phyloP scores from a whole-genome alignment of 2,113 vertebrate species.

The Casuarius casuarius region DNA sequence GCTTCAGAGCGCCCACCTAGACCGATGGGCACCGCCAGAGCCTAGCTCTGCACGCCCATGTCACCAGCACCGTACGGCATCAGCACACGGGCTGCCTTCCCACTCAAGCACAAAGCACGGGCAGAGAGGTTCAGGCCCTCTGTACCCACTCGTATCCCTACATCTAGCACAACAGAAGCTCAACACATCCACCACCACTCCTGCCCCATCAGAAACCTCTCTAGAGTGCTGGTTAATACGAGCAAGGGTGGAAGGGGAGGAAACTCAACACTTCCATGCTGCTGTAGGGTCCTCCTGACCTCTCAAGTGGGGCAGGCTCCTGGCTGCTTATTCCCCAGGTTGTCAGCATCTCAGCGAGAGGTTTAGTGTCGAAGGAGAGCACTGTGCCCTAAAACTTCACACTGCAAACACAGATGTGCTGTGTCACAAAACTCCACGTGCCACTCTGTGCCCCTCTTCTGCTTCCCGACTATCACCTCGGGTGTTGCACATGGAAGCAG shows the following conservation, averaged over 20 bases:
- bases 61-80: too few species aligned
- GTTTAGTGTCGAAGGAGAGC: too few species aligned
- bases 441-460: neutral
- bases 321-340: too few species aligned
- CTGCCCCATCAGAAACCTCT: neutral
- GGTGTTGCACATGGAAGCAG: too few species aligned
- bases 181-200: neutral
- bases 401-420: too few species aligned
- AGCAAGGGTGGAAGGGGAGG: neutral
- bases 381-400: too few species aligned
- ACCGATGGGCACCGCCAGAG: neutral
- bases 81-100: neutral
- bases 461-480: neutral
- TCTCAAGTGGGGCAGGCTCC: too few species aligned
- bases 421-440: accelerated
- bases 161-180: neutral
- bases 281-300: too few species aligned
- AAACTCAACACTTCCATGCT: too few species aligned
- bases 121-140: neutral
- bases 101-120: neutral
- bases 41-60: too few species aligned
- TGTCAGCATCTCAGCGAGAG: too few species aligned
- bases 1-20: neutral
- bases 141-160: too few species aligned
- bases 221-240: neutral